Conservation (phyloP, 2,113 vertebrate genomes). For the Lasiurus borealis region DNA sequence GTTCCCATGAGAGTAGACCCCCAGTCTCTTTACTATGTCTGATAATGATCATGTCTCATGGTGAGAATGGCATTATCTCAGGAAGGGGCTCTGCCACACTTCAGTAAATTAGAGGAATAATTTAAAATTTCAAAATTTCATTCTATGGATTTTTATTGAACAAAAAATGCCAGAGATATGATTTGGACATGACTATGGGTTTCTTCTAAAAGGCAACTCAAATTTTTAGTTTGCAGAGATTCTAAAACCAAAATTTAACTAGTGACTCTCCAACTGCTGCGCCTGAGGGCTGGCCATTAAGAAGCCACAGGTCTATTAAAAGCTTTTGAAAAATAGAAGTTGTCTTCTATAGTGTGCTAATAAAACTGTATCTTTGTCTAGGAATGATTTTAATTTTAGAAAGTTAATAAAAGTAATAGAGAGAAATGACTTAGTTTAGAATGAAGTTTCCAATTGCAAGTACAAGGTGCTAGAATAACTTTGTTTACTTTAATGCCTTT, state of each 20-base stretch:
- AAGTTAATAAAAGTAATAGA: conserved; percentile 4
- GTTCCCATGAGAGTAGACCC: not conserved
- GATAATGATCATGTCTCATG: not conserved
- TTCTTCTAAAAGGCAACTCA: not conserved
- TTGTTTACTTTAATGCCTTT: not conserved
- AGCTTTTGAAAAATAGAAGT: not conserved
- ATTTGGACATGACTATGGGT: not conserved
- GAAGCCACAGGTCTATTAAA: not conserved
- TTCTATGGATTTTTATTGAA: conserved; percentile 32
- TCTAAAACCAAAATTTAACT: not conserved
- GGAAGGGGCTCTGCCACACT: not conserved
- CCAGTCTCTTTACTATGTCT: not conserved
- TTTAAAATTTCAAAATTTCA: not conserved
- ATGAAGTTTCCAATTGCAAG: not conserved
- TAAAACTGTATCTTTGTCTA: not conserved
- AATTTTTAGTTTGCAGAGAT: not conserved
- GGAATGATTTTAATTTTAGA: conserved; percentile 2
- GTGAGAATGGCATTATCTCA: not conserved
- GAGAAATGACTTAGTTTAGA: not conserved
- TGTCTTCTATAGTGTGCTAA: not conserved
- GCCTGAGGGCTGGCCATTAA: not conserved
- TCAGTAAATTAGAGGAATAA: not conserved
- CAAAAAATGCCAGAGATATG: not conserved
- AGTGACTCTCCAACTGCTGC: not conserved
- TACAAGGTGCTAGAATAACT: not conserved